Base-by-base conservation (phyloP, 2,797 vertebrate genomes). In the Oophaga sylvatica region DNA sequence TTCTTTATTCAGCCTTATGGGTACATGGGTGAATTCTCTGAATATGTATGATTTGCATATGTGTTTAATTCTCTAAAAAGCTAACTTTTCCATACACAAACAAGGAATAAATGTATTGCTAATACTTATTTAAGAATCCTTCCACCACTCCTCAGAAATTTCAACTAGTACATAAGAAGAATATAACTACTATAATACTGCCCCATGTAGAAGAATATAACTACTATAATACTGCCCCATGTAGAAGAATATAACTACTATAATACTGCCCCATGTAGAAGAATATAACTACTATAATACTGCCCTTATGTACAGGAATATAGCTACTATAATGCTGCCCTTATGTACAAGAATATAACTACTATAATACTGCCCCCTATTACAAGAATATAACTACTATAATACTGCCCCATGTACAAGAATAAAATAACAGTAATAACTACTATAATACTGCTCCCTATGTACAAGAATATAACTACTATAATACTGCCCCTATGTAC, bases 381-480 rank as follows among this genome's bases (percentile, higher is more conserved):
- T 31, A 70, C 67, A 70, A 70, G 26, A 31, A 67, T 67, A 67
- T 67, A 67, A 31, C 67, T 70, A 70, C 11, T 70, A 31, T 31
- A 31, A 70, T 16, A 70, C 65, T 29, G 65, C 68, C 9, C 45
- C 45, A 48, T 48, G 45, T 48, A 48, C 45, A 48, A 48, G 1
- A 48, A 48, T 48, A 48, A 57, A 26, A 26, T 57, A 26, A 57
- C 56, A 57, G 11, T 11, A 57, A 57, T 57, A 57, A 68, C 67
- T 68, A 31, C 67, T 68, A 68, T 63, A 63, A 63, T 63, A 63
- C 62, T n/a, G 20, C 62, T 10, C 26, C 62, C 62, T 63, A 63
- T 63, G 13, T 68, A 68, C 26, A 68, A 31, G 67, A 70, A 35
- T 70, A 70, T 70, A 41, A 71, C 68, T 71, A 71, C 68, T 71